Evolutionary conservation across 2,113 vertebrate species (phyloP).

Genomic region (Eubucco bourcierii): DNA sequence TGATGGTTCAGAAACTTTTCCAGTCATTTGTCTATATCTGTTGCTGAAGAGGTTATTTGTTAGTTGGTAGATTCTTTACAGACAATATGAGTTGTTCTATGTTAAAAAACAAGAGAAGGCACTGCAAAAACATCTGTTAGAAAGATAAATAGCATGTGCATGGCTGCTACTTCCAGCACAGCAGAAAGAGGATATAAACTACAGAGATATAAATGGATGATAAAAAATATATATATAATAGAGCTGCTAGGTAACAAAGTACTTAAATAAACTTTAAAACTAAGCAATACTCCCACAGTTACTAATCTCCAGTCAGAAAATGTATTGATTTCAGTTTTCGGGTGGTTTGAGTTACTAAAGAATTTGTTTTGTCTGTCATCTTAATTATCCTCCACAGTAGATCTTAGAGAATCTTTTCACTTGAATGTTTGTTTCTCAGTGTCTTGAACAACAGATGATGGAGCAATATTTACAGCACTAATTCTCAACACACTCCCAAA

Average conservation of each 20-base stretch:
- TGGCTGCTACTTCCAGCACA: slow-evolving; percentile 24
- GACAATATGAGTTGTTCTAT: background rate
- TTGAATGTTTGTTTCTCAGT: background rate
- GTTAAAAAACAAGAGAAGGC: background rate
- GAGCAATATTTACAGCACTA: background rate
- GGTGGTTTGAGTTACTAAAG: background rate
- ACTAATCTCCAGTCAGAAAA: background rate
- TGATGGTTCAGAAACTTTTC: slow-evolving; percentile 12
- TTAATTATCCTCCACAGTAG: background rate
- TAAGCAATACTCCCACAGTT: background rate
- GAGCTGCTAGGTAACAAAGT: background rate
- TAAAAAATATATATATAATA: background rate
- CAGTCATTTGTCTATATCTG: background rate
- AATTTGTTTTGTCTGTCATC: background rate
- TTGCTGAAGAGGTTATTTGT: background rate
- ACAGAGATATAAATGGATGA: background rate
- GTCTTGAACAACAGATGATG: background rate
- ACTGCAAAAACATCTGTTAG: slow-evolving; percentile 44
- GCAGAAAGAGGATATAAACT: background rate
- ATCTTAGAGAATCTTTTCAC: background rate
- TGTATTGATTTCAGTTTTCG: background rate
- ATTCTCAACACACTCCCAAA: background rate
- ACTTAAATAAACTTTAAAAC: background rate
- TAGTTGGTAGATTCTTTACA: background rate
- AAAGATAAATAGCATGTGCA: slow-evolving; percentile 18